A percentile compares a stretch with the other conserved stretches of the same genome.
phyloP scores from a whole-genome alignment of 2,113 vertebrate species.

The Solea senegalensis region DNA sequence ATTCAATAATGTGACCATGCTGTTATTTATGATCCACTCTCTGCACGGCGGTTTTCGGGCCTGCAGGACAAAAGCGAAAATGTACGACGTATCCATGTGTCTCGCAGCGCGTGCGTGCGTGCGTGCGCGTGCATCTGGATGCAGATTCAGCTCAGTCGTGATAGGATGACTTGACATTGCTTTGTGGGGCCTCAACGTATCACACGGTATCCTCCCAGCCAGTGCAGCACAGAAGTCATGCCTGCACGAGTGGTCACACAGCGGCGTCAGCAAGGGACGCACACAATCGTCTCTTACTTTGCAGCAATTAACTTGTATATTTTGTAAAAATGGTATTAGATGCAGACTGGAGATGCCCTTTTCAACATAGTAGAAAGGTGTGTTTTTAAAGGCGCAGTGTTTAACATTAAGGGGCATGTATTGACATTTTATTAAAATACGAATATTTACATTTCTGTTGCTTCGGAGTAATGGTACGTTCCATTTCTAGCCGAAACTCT shows the following conservation, averaged over 20 bases:
- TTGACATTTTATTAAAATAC: too few relatives aligned
- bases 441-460: too few relatives aligned
- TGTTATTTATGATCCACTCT: conserved; percentile 5
- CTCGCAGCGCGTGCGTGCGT: background rate
- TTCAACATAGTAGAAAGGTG: background rate
- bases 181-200: conserved; percentile 14
- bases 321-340: background rate
- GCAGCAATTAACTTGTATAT: background rate
- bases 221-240: conserved; percentile 26
- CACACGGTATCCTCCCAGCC: too few relatives aligned
- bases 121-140: conserved; percentile 47
- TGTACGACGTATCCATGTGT: conserved; percentile 29
- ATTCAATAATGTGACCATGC: conserved; percentile 47
- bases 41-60: conserved; percentile 3
- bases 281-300: background rate
- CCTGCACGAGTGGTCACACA: conserved; percentile 3
- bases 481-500: background rate
- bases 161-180: conserved; percentile 57
- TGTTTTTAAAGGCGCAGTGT: too few relatives aligned
- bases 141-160: conserved; percentile 46
- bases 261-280: conserved; percentile 18
- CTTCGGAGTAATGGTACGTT: too few relatives aligned
- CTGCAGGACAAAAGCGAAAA: background rate
- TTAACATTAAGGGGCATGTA: too few relatives aligned
- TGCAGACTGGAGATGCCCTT: background rate